Evolutionary conservation across 1,140 invertebrate genomes (phyloP), one percentile per base, ranked within the genome.

Genomic region (Drosophila azteca): DNA sequence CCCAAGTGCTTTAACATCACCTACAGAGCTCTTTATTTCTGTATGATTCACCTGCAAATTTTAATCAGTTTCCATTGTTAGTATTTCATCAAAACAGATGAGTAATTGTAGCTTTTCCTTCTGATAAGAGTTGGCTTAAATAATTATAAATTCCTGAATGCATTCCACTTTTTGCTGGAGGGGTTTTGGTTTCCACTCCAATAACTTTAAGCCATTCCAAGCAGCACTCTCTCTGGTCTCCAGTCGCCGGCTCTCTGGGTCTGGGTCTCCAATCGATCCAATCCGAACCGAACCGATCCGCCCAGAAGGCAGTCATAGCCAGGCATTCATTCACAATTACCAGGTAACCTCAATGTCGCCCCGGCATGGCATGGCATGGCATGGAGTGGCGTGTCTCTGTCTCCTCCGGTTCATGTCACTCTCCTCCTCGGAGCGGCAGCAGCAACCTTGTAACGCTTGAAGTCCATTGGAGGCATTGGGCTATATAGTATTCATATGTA

Each of bases 361-460:
- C 43, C 66, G 64, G 49, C 64, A 50, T 69, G 35, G 3, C 35
- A 11, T 39, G 64, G 49, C 64, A 50, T 69, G 35, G 3, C 35
- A 11, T 39, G 64, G 49, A 51, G 49, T 69, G 35, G 9, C 35
- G 9, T 39, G 35, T 39, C 35, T 39, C 35, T 39, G 66, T 69
- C 66, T 49, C 66, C 66, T 58, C 66, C 51, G 43, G 35, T 65
- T 69, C 66, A 52, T 69, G 66, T 69, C 66, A 69, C 64, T 69
- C 29, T 26, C 54, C 17, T 52, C 22, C 57, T 45, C 6, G 44
- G 45, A 58, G 26, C 53, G 26, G 20, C 17, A 29, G 31, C 61
- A 44, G 31, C 65, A 80, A 81, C 78, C 78, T 81, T 80, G 78
- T 65, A 53, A 39, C 54, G 60, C 50, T 50, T 61, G 55, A 64